Percentiles rank a stretch among this genome's conserved stretches.
phyloP scores from a whole-genome alignment of 2,797 vertebrate species.

The Hemibagrus guttatus region DNA sequence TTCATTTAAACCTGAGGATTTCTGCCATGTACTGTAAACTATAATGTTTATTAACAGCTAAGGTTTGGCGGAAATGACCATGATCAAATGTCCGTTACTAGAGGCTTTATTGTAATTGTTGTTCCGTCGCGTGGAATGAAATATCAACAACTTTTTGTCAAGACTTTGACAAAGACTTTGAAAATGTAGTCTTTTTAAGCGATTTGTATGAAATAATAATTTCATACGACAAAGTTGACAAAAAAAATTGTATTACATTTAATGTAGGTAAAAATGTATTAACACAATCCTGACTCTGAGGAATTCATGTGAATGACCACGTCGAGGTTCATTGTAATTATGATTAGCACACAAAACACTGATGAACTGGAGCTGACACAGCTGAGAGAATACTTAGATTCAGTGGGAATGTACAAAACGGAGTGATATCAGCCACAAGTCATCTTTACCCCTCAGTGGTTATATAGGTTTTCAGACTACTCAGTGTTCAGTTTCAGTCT shows the following conservation, averaged over 20 bases:
- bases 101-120: not conserved
- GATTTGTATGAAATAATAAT: not conserved
- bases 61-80: not conserved
- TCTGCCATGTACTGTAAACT: not conserved
- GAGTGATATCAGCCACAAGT: conserved; percentile 47
- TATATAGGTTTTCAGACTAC: conserved; percentile 38
- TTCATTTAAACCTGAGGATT: not conserved
- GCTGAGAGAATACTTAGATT: not conserved
- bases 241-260: too few relatives aligned
- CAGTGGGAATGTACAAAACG: conserved; percentile 30
- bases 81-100: not conserved
- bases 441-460: conserved; percentile 43
- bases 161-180: not conserved
- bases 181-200: not conserved
- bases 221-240: not conserved
- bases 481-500: conserved; percentile 50
- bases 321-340: not conserved
- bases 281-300: not conserved
- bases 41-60: not conserved
- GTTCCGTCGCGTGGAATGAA: not conserved
- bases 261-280: not conserved
- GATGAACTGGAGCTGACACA: not conserved
- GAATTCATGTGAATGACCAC: not conserved
- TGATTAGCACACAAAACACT: not conserved
- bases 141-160: not conserved